phyloP scores from a whole-genome alignment of 2,797 vertebrate genomes.

The Gila robusta region DNA sequence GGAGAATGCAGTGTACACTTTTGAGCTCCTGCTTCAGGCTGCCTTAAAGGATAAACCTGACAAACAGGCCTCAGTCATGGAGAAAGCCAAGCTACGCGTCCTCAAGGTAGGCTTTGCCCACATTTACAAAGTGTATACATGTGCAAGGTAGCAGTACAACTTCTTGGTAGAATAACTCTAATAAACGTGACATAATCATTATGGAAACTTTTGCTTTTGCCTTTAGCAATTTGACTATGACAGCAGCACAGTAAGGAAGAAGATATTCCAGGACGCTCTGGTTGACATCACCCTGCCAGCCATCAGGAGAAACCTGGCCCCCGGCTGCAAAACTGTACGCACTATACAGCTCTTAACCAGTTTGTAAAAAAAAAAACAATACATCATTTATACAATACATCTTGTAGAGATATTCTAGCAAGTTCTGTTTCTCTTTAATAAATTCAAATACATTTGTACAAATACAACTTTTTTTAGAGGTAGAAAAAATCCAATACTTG shows the following conservation, averaged over 20 bases:
- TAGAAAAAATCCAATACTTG: too few relatives aligned
- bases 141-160: neutral
- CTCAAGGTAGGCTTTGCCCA: constrained; percentile 78
- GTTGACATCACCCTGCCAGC: constrained; percentile 88
- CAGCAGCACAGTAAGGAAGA: constrained; percentile 89
- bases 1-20: constrained; percentile 85
- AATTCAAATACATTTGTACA: too few relatives aligned
- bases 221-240: constrained; percentile 94
- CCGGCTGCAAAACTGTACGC: constrained; percentile 85
- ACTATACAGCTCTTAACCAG: neutral
- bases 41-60: constrained; percentile 72
- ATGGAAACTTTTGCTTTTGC: constrained; percentile 2
- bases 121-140: neutral
- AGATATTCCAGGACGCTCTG: constrained; percentile 87
- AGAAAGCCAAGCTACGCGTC: constrained; percentile 87
- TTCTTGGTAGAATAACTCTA: neutral
- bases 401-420: neutral
- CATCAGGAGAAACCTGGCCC: constrained; percentile 84
- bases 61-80: constrained; percentile 75
- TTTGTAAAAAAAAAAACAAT: neutral
- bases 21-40: constrained; percentile 78
- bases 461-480: too few relatives aligned
- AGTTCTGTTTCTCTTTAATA: neutral
- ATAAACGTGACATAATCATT: neutral
- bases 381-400: neutral